Evolutionary conservation across 2,888 invertebrate genomes (phyloP).

Genomic region (Aromia moschata): DNA sequence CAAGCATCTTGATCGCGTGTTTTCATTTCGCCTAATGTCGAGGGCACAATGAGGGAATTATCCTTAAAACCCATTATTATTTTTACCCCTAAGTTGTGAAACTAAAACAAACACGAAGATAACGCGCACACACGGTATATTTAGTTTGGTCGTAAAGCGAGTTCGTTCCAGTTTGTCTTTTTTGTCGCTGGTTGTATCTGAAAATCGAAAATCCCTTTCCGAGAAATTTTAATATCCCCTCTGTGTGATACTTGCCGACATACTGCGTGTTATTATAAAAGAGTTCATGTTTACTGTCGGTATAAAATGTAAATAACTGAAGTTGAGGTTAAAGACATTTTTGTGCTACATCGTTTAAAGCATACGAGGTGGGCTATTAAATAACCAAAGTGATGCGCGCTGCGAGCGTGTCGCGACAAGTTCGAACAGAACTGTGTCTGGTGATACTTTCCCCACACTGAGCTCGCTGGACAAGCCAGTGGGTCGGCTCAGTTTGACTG

Average conservation of each 20-base stretch:
- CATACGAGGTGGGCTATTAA: no score
- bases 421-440: no score
- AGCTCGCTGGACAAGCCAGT: no score
- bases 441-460: no score
- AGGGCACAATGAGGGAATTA: not conserved
- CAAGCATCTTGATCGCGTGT: not conserved
- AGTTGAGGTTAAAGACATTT: no score
- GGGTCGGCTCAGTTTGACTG: no score
- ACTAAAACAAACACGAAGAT: constrained; percentile 13
- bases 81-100: constrained; percentile 18
- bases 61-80: constrained; percentile 20
- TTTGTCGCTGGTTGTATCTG: constrained; percentile 4
- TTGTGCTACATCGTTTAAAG: no score
- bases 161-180: constrained; percentile 17
- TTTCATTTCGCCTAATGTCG: constrained; percentile 2
- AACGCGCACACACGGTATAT: not conserved
- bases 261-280: no score
- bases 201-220: constrained; percentile 22
- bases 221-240: constrained; percentile 20
- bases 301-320: no score
- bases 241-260: constrained; percentile 39
- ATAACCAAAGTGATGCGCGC: no score
- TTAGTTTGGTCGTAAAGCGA: constrained; percentile 19
- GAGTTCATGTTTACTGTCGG: no score
- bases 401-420: no score